Evolutionary conservation across 1,140 invertebrate genomes (phyloP).

Genomic region (Drosophila gunungcola): DNA sequence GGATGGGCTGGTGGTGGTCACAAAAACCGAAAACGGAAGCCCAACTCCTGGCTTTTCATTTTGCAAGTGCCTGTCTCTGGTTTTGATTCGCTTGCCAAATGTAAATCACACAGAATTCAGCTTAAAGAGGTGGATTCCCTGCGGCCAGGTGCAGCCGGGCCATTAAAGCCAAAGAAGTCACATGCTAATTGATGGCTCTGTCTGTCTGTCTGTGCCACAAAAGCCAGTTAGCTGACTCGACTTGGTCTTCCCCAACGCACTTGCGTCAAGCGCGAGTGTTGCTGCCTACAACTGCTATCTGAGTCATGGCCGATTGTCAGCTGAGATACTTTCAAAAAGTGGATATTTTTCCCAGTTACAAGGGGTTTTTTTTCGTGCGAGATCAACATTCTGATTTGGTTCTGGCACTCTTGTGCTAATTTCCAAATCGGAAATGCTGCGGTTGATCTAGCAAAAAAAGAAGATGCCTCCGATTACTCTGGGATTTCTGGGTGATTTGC

Average conservation of each 20-base stretch:
- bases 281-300: conserved; percentile 48
- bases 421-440: conserved; percentile 62
- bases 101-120: conserved; percentile 54
- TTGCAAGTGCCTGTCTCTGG: conserved; percentile 52
- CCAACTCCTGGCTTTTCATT: conserved; percentile 21
- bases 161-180: conserved; percentile 30
- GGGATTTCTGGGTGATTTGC: conserved; percentile 51
- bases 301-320: conserved; percentile 58
- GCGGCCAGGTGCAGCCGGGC: conserved; percentile 2
- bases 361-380: conserved; percentile 70
- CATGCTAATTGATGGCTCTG: conserved; percentile 52
- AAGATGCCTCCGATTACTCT: conserved; percentile 16
- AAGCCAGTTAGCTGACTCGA: conserved; percentile 43
- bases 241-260: conserved; percentile 68
- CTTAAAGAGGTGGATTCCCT: conserved; percentile 50
- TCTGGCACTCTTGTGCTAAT: conserved; percentile 49
- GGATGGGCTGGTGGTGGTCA: no score
- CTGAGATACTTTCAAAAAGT: conserved; percentile 64
- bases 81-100: conserved; percentile 34
- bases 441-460: conserved; percentile 13
- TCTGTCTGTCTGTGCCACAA: conserved; percentile 33
- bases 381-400: conserved; percentile 50
- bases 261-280: conserved; percentile 49
- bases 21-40: conserved; percentile 35
- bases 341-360: conserved; percentile 71